A percentile compares a stretch with the other conserved stretches of the same genome.
Conservation (phyloP, 2,888 invertebrate species). For the Acrobasis consociella region DNA sequence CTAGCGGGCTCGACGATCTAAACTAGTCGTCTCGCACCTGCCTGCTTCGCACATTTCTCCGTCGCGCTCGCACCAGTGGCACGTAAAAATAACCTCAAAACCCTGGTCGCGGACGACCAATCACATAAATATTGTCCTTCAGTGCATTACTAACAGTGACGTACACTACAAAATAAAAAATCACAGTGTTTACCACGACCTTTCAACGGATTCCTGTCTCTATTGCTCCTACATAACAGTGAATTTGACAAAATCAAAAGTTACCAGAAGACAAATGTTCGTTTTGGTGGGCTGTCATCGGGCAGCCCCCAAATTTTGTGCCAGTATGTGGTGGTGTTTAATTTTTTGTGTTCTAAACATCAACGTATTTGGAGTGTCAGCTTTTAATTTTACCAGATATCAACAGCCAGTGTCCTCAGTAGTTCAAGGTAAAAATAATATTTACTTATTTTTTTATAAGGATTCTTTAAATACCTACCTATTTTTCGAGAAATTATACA, state of each 20-base stretch:
- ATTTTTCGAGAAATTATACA: too few relatives aligned
- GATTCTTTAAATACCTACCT: too few relatives aligned
- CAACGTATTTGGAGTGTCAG: constrained; percentile 67
- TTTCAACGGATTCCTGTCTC: constrained; percentile 50
- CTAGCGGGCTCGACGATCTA: constrained; percentile 51
- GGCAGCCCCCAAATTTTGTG: constrained; percentile 80
- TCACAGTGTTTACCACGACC: constrained; percentile 56
- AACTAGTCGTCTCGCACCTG: constrained; percentile 60
- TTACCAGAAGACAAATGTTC: constrained; percentile 73
- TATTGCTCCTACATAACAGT: constrained; percentile 60
- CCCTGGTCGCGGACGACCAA: constrained; percentile 62
- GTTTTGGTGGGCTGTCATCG: constrained; percentile 79
- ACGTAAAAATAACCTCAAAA: constrained; percentile 82
- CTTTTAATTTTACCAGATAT: constrained; percentile 55
- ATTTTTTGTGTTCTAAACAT: constrained; percentile 73
- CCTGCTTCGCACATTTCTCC: constrained; percentile 63
- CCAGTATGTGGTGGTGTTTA: constrained; percentile 80
- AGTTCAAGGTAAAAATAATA: constrained; percentile 51
- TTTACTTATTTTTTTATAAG: not conserved
- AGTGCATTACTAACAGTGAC: constrained; percentile 61
- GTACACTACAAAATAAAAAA: constrained; percentile 45
- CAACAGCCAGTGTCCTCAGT: constrained; percentile 41
- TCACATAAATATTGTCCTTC: constrained; percentile 67
- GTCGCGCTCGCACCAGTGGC: constrained; percentile 78
- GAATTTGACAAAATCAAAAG: constrained; percentile 72